A percentile compares a stretch with the other conserved stretches of the same genome.
phyloP scores from a whole-genome alignment of 2,888 invertebrate species.

The Drosophila pseudotalamancana region DNA sequence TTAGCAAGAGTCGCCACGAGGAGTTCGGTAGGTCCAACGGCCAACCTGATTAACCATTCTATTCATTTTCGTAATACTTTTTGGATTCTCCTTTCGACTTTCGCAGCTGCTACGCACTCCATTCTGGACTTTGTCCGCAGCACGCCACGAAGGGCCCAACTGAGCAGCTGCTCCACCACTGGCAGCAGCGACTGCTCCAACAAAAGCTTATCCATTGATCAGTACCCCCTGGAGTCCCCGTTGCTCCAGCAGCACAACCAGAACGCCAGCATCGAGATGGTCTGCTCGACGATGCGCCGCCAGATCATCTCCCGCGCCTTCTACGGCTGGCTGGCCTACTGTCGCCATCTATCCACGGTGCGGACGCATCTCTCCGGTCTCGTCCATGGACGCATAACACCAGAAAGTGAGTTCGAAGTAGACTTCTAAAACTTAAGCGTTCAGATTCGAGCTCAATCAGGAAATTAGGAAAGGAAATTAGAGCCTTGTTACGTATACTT shows the following conservation, averaged over 20 bases:
- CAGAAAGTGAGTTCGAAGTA: slow-evolving; percentile 85
- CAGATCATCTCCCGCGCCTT: slow-evolving; percentile 98
- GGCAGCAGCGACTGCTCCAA: slow-evolving; percentile 88
- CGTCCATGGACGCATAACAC: slow-evolving; percentile 90
- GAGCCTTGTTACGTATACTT: too few species aligned
- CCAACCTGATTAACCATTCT: not conserved
- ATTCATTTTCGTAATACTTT: not conserved
- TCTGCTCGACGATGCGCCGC: slow-evolving; percentile 97
- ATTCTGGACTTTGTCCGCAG: slow-evolving; percentile 86
- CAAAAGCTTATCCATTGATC: slow-evolving; percentile 85
- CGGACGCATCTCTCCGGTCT: slow-evolving; percentile 95
- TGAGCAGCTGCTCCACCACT: slow-evolving; percentile 89
- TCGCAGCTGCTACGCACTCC: slow-evolving; percentile 88
- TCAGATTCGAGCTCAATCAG: too few species aligned
- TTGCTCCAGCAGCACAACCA: slow-evolving; percentile 83
- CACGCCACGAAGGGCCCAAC: slow-evolving; percentile 84
- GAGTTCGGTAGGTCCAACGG: slow-evolving; percentile 86
- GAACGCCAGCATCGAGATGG: slow-evolving; percentile 88
- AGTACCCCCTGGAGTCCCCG: slow-evolving; percentile 80
- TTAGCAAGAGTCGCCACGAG: slow-evolving; percentile 90
- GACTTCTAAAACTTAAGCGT: too few species aligned
- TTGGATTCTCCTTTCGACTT: not conserved
- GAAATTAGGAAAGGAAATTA: too few species aligned
- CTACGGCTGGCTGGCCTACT: slow-evolving; percentile 98
- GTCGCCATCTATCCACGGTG: slow-evolving; percentile 95